These are phyloP conservation scores for Drosophila pseudoobscura DNA, from an alignment of 1,140 invertebrate species.

Conservation along the genomic window DNA sequence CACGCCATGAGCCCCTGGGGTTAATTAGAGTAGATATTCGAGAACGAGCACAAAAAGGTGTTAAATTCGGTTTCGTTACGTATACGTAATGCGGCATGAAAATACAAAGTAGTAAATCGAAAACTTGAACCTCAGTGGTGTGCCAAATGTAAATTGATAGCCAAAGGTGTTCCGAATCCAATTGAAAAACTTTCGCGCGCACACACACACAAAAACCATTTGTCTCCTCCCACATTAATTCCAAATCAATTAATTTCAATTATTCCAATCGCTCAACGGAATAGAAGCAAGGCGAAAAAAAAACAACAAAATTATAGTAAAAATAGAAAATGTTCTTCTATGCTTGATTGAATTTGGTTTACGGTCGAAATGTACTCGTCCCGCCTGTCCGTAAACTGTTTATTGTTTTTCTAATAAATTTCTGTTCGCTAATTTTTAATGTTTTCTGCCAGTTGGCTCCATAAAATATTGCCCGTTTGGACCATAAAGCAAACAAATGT, in stretches of 20 bases:
- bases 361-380: slow-evolving; percentile 15
- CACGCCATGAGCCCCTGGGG: slow-evolving; percentile 3
- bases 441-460: slow-evolving; percentile 17
- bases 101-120: slow-evolving; percentile 44
- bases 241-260: slow-evolving; percentile 58
- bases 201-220: slow-evolving; percentile 1
- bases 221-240: slow-evolving; percentile 25
- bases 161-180: slow-evolving; percentile 36
- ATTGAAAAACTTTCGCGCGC: slow-evolving; percentile 2
- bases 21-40: slow-evolving; percentile 19
- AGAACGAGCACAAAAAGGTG: slow-evolving; percentile 41
- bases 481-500: slow-evolving; percentile 40
- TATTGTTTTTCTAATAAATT: slow-evolving; percentile 50
- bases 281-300: slow-evolving; percentile 27
- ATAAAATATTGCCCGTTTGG: slow-evolving; percentile 22
- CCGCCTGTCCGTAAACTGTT: slow-evolving; percentile 24
- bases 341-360: slow-evolving; percentile 43
- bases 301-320: slow-evolving; percentile 1
- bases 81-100: slow-evolving; percentile 57
- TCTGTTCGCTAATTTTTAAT: slow-evolving; percentile 10
- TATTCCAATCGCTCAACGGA: slow-evolving; percentile 49
- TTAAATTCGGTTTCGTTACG: slow-evolving; percentile 50
- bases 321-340: slow-evolving; percentile 3
- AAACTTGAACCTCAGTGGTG: slow-evolving; percentile 7
- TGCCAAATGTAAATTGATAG: slow-evolving; percentile 48